phyloP scores from a whole-genome alignment of 2,797 vertebrate species.

The Hypotaenidia okinawae region DNA sequence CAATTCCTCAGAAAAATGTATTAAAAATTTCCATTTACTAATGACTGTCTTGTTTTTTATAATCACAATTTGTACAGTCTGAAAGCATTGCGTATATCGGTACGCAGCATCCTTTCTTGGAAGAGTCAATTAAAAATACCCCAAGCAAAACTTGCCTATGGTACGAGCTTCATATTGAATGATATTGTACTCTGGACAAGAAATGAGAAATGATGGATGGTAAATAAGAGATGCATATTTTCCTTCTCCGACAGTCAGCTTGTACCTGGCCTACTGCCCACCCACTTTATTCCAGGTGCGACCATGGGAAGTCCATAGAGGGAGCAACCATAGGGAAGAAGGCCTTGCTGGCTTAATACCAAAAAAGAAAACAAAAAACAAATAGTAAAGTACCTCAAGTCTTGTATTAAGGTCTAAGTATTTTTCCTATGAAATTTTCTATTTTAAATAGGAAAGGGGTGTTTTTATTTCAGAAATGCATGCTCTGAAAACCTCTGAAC shows the following conservation, averaged over 20 bases:
- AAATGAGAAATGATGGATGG: not conserved
- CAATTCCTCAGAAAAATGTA: not conserved
- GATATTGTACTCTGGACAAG: not conserved
- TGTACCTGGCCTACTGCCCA: conserved; percentile 80
- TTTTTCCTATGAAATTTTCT: conserved; percentile 72
- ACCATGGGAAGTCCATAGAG: conserved; percentile 81
- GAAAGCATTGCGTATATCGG: not conserved
- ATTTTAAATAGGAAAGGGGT: conserved; percentile 79
- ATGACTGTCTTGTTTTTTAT: not conserved
- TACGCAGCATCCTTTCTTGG: not conserved
- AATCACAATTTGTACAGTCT: not conserved
- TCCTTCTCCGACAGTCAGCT: conserved; percentile 80
- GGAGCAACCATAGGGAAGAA: conserved; percentile 81
- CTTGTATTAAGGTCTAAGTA: conserved; percentile 54
- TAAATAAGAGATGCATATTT: conserved; percentile 76
- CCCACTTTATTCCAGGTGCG: conserved; percentile 89
- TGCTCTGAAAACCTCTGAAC: conserved; percentile 60
- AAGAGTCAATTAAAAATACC: not conserved
- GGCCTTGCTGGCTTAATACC: conserved; percentile 66
- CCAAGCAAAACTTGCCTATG: not conserved
- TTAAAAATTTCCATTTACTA: not conserved
- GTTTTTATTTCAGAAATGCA: conserved; percentile 80
- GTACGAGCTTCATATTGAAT: not conserved
- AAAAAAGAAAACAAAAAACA: conserved; percentile 67
- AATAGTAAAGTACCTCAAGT: conserved; percentile 65